These are phyloP conservation scores for Anthoptus insignis DNA, from an alignment of 2,888 invertebrate genomes.

Conservation along the genomic window DNA sequence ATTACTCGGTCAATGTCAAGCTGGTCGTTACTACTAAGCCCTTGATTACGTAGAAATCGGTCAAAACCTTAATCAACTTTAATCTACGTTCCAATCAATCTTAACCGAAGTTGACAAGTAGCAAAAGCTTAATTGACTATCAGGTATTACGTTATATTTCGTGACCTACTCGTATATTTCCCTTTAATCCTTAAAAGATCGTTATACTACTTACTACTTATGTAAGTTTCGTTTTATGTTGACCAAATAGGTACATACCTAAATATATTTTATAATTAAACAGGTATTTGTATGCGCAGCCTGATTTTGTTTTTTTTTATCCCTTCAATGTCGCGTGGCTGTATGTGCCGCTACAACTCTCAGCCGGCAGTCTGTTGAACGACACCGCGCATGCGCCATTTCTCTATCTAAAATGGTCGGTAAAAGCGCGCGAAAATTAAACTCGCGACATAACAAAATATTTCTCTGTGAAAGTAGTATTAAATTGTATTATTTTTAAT, in stretches of 20 bases:
- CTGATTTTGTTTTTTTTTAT: conserved; percentile 33
- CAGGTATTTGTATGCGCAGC: conserved; percentile 22
- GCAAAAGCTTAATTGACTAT: neutral
- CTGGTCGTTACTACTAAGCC: conserved; percentile 11
- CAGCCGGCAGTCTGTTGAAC: conserved; percentile 53
- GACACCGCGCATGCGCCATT: conserved; percentile 67
- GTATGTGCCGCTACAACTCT: conserved; percentile 33
- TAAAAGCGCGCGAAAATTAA: conserved; percentile 33
- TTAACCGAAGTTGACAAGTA: neutral
- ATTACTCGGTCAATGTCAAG: conserved; percentile 22
- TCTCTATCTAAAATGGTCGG: conserved; percentile 16
- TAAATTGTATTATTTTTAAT: neutral
- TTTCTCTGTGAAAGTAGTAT: neutral
- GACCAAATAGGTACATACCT: conserved; percentile 15
- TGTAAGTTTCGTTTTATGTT: neutral
- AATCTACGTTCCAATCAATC: neutral
- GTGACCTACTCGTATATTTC: neutral
- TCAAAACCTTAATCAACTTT: conserved; percentile 13
- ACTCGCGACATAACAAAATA: neutral
- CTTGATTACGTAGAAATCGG: conserved; percentile 22
- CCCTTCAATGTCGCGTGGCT: conserved; percentile 27
- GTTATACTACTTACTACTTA: too few relatives aligned
- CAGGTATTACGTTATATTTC: neutral
- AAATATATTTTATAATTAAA: too few relatives aligned
- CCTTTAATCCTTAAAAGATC: too few relatives aligned